A percentile compares a stretch with the other conserved stretches of the same genome.
Evolutionary conservation across 2,888 invertebrate species (phyloP).

Genomic region (Eupeodes luniger): DNA sequence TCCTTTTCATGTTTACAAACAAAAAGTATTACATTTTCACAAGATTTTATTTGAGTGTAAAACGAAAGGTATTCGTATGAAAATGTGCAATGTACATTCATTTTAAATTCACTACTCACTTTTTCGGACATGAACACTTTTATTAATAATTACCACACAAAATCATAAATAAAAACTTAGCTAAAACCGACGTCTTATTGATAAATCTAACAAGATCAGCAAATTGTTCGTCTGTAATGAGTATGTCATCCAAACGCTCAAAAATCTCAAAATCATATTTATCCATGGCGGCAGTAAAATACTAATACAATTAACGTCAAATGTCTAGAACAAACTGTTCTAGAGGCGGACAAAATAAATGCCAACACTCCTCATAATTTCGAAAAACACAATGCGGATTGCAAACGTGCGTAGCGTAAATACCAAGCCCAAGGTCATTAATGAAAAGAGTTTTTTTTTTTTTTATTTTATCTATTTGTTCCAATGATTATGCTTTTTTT

Average conservation of each 20-base stretch:
- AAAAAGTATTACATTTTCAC: too few relatives aligned
- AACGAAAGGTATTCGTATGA: too few relatives aligned
- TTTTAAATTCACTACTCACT: neutral
- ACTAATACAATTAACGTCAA: slow-evolving; percentile 43
- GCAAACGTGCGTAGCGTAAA: slow-evolving; percentile 44
- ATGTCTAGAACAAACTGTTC: slow-evolving; percentile 57
- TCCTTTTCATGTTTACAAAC: too few relatives aligned
- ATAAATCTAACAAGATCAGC: slow-evolving; percentile 55
- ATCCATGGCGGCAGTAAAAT: slow-evolving; percentile 53
- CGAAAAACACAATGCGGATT: slow-evolving; percentile 9
- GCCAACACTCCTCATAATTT: slow-evolving; percentile 40
- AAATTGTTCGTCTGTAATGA: slow-evolving; percentile 67
- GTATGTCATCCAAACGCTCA: slow-evolving; percentile 69
- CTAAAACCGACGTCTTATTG: slow-evolving; percentile 62
- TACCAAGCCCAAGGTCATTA: slow-evolving; percentile 54
- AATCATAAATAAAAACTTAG: slow-evolving; percentile 59
- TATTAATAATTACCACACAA: slow-evolving; percentile 53
- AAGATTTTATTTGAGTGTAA: too few relatives aligned
- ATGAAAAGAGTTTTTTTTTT: slow-evolving; percentile 12
- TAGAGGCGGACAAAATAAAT: slow-evolving; percentile 48
- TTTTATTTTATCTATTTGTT: slow-evolving; percentile 19
- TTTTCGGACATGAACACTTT: neutral
- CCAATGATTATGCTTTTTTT: slow-evolving; percentile 10
- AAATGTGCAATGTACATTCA: too few relatives aligned
- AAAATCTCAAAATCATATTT: slow-evolving; percentile 71